Percentiles rank a stretch among this genome's conserved stretches.
Conservation (phyloP, 2,888 invertebrate species). For the Dolomedes plantarius region DNA sequence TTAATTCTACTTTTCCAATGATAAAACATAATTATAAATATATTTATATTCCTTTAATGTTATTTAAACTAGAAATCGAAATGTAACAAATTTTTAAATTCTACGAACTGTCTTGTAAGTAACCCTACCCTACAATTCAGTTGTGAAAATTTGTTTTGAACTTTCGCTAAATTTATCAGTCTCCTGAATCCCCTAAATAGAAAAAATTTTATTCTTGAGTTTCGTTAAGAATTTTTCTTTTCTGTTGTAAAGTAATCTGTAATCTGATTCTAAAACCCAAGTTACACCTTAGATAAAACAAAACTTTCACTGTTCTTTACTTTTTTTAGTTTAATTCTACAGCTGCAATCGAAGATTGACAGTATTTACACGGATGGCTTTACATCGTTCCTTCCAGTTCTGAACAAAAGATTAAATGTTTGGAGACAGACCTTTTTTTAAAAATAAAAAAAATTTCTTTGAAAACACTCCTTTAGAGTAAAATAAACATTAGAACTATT, state of each 20-base stretch:
- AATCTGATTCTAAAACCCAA: background rate
- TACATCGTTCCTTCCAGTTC: slow-evolving; percentile 23
- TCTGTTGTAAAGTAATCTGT: background rate
- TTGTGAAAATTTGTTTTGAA: no score
- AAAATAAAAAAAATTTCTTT: background rate
- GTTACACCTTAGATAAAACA: background rate
- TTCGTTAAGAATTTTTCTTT: no score
- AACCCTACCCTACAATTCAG: no score
- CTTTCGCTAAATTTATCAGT: no score
- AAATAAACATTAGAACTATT: background rate
- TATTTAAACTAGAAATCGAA: no score
- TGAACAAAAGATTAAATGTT: slow-evolving; percentile 39
- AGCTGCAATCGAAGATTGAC: slow-evolving; percentile 17
- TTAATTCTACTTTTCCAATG: no score
- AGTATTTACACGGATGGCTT: slow-evolving; percentile 18
- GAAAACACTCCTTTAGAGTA: background rate
- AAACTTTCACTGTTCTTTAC: background rate
- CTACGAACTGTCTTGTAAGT: no score
- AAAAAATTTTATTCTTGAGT: no score
- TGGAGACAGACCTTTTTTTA: slow-evolving; percentile 9
- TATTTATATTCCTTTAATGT: no score
- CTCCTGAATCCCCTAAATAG: no score
- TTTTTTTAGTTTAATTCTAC: slow-evolving; percentile 15
- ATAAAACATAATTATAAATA: no score
- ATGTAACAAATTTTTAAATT: no score